These are phyloP conservation scores for Hafferia zeledoni DNA, from an alignment of 2,797 vertebrate genomes.

Conservation along the genomic window DNA sequence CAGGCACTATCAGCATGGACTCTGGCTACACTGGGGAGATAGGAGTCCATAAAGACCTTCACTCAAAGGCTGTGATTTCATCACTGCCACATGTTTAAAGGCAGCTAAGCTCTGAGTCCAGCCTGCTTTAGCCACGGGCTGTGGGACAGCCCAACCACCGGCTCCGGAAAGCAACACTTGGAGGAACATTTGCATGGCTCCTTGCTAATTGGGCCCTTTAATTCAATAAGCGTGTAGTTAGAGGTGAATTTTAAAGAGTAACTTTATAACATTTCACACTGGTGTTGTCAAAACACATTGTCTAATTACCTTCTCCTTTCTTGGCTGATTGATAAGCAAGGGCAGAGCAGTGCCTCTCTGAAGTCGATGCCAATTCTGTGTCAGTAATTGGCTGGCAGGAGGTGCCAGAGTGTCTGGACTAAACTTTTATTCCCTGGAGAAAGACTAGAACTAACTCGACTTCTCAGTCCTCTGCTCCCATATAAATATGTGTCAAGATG, in stretches of 20 bases:
- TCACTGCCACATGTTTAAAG: not conserved
- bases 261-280: constrained; percentile 47
- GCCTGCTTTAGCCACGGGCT: not conserved
- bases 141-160: not conserved
- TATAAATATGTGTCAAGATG: constrained; percentile 40
- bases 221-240: constrained; percentile 7
- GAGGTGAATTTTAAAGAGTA: constrained; percentile 49
- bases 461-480: not conserved
- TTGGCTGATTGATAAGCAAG: constrained; percentile 62
- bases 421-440: constrained; percentile 42
- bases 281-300: constrained; percentile 66
- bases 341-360: constrained; percentile 59
- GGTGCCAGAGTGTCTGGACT: constrained; percentile 38
- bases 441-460: constrained; percentile 42
- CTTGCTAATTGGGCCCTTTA: constrained; percentile 40
- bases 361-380: constrained; percentile 37
- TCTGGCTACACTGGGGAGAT: not conserved
- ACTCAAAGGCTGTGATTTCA: not conserved
- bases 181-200: constrained; percentile 21
- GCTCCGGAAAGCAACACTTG: not conserved
- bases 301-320: constrained; percentile 66
- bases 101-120: not conserved
- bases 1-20: not conserved
- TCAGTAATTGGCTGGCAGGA: constrained; percentile 51
- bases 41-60: not conserved